Base-by-base conservation (phyloP, 2,113 vertebrate species). In the Erpornis zantholeuca region DNA sequence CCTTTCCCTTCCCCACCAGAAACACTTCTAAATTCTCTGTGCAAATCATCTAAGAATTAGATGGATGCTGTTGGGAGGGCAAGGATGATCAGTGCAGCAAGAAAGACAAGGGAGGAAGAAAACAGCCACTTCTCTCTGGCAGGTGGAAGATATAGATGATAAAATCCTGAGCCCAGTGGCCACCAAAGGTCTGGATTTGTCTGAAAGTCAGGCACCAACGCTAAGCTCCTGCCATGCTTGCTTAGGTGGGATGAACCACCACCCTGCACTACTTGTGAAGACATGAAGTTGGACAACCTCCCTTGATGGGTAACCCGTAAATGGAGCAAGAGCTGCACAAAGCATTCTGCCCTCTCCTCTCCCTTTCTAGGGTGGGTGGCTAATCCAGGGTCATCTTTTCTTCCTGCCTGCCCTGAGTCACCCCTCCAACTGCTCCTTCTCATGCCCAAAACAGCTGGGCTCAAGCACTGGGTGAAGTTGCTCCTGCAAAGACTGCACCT, bases 81-180 rank as follows among this genome's bases (percentile, higher is more conserved):
- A 42, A 35, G 50, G 23, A 29, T 44, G 47, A 66, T 5, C n/a
- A 42, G 1, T 21, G 31, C 79, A 60, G 17, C 28, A 52, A 35
- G 36, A 24, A 73, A 66, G 38, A 17, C 29, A 28, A 50, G 35
- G 28, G 6, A 84, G 21, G 23, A 57, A 63, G 56, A 17, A 49
- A 63, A 35, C 0, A 61, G 15, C 8, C 15, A 20, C 18, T 69
- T 64, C 27, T 57, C 47, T 61, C 35, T 8, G 4, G 19, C 20
- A 57, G 33, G 56, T 3, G 3, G 52, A 53, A 86, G 47, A 64
- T 0, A 13, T 0, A 23, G 10, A 40, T n/a, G 8, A 82, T 12
- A 60, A 56, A 91, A 92, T 36, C 38, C 38, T 12, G 22, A 89
- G n/a, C 28, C 65, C 38, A 71, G 76, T 11, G 73, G 72, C 14